Base-by-base conservation (phyloP, 1,140 invertebrate genomes). In the Procambarus clarkii region DNA sequence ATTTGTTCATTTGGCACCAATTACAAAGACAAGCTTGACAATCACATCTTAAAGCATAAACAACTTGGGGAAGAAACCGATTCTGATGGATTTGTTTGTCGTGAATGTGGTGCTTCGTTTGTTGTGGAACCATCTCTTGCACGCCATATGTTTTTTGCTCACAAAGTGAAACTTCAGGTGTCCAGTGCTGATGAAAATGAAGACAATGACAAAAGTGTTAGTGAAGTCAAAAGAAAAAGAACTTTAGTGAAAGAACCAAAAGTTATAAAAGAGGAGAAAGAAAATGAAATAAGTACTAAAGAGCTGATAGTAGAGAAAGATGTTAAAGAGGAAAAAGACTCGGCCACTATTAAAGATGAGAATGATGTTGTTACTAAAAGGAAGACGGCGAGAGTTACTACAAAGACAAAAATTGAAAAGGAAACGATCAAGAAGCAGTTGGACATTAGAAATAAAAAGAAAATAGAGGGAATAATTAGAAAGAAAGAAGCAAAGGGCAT, bases 61-160 rank as follows among this genome's bases (percentile, higher is more conserved):
- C 74, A 79, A 24, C 45, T 58, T 50, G 50, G 82, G 24, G 83
- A 79, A 84, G 81, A 83, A 34, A 34, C 34, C n/a, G 81, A 69
- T 48, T n/a, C 84, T 7, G 88, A 92, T 69, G 92, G 92, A 48
- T 92, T 91, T 91, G 80, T 93, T 21, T 93, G 92, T 81, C 48
- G 77, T 34, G 92, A 92, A 79, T 93, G 92, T 85, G 91, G 91
- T 9, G 91, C 91, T 44, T 92, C 92, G n/a, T 93, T 93, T 79
- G 92, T 93, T 3, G 91, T 92, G 24, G 88, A 92, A 48, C 92
- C 91, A 8, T 93, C 92, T 7, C 82, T 93, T 64, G 87, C 88
- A 21, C 88, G 92, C 21, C 92, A 93, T 78, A 92, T 93, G 92
- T 93, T 93, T 60, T 93, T 93, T 83, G 92, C 91, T 45, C 92